phyloP scores from a whole-genome alignment of 2,888 invertebrate genomes.

The Drosophila picticornis region DNA sequence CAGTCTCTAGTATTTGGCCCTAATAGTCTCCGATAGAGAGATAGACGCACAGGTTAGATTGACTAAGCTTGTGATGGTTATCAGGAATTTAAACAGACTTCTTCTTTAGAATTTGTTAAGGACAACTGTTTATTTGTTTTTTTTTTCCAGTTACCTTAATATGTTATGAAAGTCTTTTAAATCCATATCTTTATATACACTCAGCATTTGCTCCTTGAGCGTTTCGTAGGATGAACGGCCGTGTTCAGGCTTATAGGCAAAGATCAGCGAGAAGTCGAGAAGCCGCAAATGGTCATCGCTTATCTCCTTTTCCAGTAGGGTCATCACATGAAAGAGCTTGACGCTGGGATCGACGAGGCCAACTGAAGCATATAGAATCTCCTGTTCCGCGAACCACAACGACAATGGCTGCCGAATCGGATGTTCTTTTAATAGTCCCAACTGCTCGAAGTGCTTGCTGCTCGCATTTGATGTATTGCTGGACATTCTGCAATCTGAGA shows the following conservation, averaged over 20 bases:
- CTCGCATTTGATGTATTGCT: too few relatives aligned
- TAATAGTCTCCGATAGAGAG: neutral
- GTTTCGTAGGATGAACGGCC: accelerated
- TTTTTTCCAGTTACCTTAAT: neutral
- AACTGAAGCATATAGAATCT: neutral
- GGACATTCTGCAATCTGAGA: neutral
- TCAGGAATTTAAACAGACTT: neutral
- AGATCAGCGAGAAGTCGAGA: neutral
- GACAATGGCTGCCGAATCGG: neutral
- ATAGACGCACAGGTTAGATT: neutral
- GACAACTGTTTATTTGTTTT: neutral
- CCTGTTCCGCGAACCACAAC: neutral
- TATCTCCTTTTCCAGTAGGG: accelerated
- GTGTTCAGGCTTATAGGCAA: accelerated
- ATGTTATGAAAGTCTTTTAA: neutral
- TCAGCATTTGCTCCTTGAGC: neutral
- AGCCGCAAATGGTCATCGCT: accelerated
- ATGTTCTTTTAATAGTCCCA: neutral
- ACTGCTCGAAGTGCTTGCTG: neutral
- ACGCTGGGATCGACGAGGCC: accelerated
- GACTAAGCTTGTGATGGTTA: neutral
- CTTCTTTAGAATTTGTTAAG: neutral
- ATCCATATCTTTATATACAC: neutral
- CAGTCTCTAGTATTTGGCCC: neutral
- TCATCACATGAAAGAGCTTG: neutral